Evolutionary conservation across 2,113 vertebrate species (phyloP).

Genomic region (Willisornis vidua): DNA sequence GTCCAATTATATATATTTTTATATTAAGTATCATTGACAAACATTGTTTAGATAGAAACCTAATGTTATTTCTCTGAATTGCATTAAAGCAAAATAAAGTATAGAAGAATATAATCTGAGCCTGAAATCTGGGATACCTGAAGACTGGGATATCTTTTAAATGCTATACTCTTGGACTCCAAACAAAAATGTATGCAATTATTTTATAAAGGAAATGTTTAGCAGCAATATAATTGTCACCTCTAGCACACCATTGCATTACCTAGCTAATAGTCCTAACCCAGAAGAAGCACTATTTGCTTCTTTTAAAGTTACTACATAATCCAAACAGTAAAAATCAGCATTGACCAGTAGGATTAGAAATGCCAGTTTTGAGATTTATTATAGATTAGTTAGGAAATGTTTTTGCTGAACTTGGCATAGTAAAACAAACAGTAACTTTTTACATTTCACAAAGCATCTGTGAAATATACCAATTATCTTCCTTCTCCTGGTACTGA

Average conservation of each 20-base stretch:
- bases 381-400: not conserved
- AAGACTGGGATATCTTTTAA: not conserved
- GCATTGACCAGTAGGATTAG: not conserved
- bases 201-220: not conserved
- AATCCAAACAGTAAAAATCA: not conserved
- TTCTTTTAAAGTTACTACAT: not conserved
- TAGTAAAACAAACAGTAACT: not conserved
- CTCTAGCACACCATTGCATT: not conserved
- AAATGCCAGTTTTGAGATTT: not conserved
- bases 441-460: not conserved
- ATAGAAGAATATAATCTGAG: not conserved
- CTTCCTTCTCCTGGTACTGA: not conserved
- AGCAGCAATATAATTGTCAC: not conserved
- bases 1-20: slow-evolving; percentile 9
- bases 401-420: not conserved
- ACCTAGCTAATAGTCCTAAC: not conserved
- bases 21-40: not conserved
- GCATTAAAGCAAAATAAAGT: not conserved
- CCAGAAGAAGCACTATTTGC: not conserved
- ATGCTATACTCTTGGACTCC: not conserved
- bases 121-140: not conserved
- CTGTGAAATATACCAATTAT: not conserved
- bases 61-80: not conserved
- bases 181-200: not conserved
- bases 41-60: not conserved